These are phyloP conservation scores for Echinarachnius parma DNA, from an alignment of 53 echinoderm and acorn worm species.

Conservation along the genomic window DNA sequence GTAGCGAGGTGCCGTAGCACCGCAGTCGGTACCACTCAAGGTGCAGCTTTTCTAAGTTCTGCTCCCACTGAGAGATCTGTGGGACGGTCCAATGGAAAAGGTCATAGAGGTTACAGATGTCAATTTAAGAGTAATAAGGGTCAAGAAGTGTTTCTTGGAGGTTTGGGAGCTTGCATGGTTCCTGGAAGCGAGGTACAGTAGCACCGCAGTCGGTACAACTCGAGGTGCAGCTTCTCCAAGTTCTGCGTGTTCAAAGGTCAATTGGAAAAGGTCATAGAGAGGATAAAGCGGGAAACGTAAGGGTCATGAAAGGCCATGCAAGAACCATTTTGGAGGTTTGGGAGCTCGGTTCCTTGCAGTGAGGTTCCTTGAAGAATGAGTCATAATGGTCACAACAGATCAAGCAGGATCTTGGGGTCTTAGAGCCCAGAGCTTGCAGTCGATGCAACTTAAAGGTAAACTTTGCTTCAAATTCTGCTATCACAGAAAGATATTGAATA, in stretches of 20 bases:
- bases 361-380: constrained; percentile 89
- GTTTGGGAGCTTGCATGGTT: too few relatives aligned
- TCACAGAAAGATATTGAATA: constrained; percentile 95
- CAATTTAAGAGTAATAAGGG: too few relatives aligned
- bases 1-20: constrained; percentile 87
- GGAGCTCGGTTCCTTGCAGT: constrained; percentile 92
- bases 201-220: constrained; percentile 88
- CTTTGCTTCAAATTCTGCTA: constrained; percentile 88
- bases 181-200: constrained; percentile 89
- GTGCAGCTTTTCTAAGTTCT: constrained; percentile 90
- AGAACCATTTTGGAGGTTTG: constrained; percentile 93
- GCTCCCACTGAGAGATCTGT: constrained; percentile 94
- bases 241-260: too few relatives aligned
- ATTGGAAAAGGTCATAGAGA: too few relatives aligned
- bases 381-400: too few relatives aligned
- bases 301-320: constrained; percentile 36
- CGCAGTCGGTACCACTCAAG: constrained; percentile 87
- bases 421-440: too few relatives aligned
- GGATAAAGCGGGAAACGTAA: too few relatives aligned
- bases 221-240: constrained; percentile 87
- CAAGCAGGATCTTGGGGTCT: too few relatives aligned
- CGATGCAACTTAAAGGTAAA: constrained; percentile 89
- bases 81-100: neutral
- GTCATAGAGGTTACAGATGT: neutral
- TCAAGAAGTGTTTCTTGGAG: too few relatives aligned